phyloP scores from a whole-genome alignment of 2,113 vertebrate species.

The Tapirus terrestris region DNA sequence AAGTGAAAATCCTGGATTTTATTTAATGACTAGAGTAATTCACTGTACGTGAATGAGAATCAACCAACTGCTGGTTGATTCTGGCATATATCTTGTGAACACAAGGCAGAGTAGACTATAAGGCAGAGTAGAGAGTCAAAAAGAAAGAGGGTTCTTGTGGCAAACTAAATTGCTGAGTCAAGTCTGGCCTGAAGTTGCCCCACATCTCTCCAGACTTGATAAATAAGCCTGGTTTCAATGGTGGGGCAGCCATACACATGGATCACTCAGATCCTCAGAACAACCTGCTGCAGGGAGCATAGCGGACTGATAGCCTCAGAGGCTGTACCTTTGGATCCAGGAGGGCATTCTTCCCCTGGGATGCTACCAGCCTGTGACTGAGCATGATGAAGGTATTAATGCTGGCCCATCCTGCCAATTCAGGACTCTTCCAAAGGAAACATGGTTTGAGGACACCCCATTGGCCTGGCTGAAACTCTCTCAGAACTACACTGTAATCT shows the following conservation, averaged over 20 bases:
- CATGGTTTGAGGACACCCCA: neutral
- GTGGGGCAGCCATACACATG: neutral
- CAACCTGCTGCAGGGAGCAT: neutral
- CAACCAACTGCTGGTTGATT: neutral
- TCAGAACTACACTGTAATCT: neutral
- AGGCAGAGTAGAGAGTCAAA: neutral
- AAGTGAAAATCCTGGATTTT: neutral
- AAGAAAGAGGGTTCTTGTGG: neutral
- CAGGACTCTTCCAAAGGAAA: neutral
- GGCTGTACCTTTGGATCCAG: neutral
- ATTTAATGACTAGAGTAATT: neutral
- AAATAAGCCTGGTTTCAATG: neutral
- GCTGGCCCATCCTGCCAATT: neutral
- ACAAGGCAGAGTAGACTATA: neutral
- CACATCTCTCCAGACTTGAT: neutral
- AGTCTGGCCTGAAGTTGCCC: neutral
- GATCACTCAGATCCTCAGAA: neutral
- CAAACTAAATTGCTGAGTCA: neutral
- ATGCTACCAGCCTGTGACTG: neutral
- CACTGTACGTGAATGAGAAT: neutral
- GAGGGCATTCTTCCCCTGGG: neutral
- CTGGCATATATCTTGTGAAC: neutral
- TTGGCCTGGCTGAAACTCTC: neutral
- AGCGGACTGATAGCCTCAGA: neutral
- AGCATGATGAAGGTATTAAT: neutral